A percentile compares a stretch with the other conserved stretches of the same genome.
Conservation (phyloP, 2,888 invertebrate genomes). For the Diploptera punctata region DNA sequence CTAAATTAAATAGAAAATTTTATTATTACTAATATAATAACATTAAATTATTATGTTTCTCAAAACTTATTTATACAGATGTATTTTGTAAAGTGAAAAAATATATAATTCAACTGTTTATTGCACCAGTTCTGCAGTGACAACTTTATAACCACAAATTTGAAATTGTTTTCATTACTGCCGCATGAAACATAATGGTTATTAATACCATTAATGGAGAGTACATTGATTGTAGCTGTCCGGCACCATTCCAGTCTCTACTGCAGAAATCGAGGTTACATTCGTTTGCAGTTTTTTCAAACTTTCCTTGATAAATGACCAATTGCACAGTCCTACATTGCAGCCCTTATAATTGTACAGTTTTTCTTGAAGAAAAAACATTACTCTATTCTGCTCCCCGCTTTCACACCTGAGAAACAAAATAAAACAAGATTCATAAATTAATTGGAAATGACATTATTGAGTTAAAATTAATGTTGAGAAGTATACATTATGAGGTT, state of each 20-base stretch:
- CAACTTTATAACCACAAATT: no score
- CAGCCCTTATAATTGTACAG: slow-evolving; percentile 73
- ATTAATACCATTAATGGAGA: no score
- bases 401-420: slow-evolving; percentile 45
- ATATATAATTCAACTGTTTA: no score
- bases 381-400: slow-evolving; percentile 60
- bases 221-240: no score
- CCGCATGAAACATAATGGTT: no score
- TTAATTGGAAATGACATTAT: neutral
- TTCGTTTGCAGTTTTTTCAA: slow-evolving; percentile 59
- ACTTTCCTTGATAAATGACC: slow-evolving; percentile 70
- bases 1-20: no score
- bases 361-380: slow-evolving; percentile 76
- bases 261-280: slow-evolving; percentile 67
- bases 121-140: no score
- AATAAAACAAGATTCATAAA: neutral
- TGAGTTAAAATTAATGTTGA: neutral
- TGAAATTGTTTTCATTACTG: no score
- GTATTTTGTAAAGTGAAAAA: no score
- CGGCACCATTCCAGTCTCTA: slow-evolving; percentile 41
- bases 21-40: no score
- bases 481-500: neutral
- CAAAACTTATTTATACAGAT: no score
- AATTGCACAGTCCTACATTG: slow-evolving; percentile 78
- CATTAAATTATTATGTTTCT: no score